A percentile compares a stretch with the other conserved stretches of the same genome.
phyloP scores from a whole-genome alignment of 23 tunicate genomes.

The Halocynthia aurantium region DNA sequence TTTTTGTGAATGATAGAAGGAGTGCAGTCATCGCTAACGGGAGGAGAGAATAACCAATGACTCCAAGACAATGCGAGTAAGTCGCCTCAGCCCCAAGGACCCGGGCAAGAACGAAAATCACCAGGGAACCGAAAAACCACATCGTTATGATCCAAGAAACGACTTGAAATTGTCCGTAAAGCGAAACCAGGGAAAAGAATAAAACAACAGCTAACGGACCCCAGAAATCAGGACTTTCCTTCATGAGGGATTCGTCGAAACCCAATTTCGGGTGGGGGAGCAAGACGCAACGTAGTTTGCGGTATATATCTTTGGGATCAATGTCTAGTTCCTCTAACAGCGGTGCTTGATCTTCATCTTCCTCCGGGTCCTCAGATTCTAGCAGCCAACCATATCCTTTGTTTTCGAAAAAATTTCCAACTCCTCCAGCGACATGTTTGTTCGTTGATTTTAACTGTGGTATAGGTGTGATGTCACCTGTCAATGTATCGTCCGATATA shows the following conservation, averaged over 20 bases:
- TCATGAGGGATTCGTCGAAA: constrained; percentile 62
- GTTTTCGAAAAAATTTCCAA: constrained; percentile 23
- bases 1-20: constrained; percentile 34
- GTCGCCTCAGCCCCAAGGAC: constrained; percentile 98
- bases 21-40: constrained; percentile 85
- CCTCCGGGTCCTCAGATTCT: constrained; percentile 76
- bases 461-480: constrained; percentile 19
- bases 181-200: constrained; percentile 80
- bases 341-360: constrained; percentile 53
- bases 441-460: not conserved
- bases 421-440: not conserved
- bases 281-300: constrained; percentile 68
- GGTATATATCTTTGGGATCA: constrained; percentile 65
- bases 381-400: constrained; percentile 94
- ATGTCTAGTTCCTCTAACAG: constrained; percentile 93
- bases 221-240: constrained; percentile 98
- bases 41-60: constrained; percentile 92
- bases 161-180: constrained; percentile 92
- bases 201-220: constrained; percentile 93
- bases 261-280: constrained; percentile 88
- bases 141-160: constrained; percentile 96
- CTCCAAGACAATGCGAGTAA: constrained; percentile 89
- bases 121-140: constrained; percentile 91
- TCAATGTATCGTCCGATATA: constrained; percentile 20
- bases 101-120: constrained; percentile 88